Conservation (phyloP, 2,113 vertebrate species). For the Leucoraja erinaceus region DNA sequence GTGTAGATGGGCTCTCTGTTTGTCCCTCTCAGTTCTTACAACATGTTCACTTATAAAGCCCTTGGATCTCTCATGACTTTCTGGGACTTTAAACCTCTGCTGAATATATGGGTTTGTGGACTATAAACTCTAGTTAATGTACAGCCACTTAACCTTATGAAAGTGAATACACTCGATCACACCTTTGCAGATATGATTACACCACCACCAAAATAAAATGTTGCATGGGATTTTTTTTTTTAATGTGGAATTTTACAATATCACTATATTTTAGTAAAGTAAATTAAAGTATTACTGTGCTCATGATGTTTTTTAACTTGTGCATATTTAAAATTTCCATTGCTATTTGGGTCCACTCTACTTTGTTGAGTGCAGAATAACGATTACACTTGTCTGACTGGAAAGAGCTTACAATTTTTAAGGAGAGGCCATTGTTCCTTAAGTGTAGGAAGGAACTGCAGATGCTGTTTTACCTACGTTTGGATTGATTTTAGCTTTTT, state of each 20-base stretch:
- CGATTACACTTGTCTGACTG: not conserved
- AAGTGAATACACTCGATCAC: too few species aligned
- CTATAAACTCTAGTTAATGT: too few species aligned
- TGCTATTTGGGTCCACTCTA: not conserved
- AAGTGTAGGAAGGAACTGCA: too few species aligned
- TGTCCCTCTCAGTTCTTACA: too few species aligned
- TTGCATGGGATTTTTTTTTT: not conserved
- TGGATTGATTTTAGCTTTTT: not conserved
- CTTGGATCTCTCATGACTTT: too few species aligned
- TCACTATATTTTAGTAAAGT: not conserved
- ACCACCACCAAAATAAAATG: not conserved
- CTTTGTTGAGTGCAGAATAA: not conserved
- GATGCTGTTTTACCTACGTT: too few species aligned
- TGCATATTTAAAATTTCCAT: not conserved
- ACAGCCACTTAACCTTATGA: too few species aligned
- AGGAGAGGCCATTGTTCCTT: not conserved
- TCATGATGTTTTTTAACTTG: not conserved
- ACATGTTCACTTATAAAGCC: too few species aligned
- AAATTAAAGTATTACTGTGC: not conserved
- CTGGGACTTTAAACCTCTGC: too few species aligned
- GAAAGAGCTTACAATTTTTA: not conserved
- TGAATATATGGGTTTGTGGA: too few species aligned
- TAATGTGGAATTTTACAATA: not conserved
- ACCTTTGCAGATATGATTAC: too few species aligned
- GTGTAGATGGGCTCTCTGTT: too few species aligned